Evolutionary conservation across 2,113 vertebrate species (phyloP).

Genomic region (Odobenus rosmarus): DNA sequence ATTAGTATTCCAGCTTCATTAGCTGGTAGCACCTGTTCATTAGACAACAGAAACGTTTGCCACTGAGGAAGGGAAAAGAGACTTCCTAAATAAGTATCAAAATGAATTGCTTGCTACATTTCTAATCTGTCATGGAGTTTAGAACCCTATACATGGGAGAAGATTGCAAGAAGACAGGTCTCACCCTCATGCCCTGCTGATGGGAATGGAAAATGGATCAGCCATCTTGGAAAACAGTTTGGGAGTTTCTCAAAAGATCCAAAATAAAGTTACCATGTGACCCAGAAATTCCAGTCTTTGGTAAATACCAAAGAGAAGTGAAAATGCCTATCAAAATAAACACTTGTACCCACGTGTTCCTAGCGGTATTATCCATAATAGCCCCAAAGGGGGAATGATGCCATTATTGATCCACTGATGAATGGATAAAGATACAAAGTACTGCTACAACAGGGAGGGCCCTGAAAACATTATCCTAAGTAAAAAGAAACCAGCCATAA

Average conservation of each 20-base stretch:
- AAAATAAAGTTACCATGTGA: not conserved
- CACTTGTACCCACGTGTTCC: not conserved
- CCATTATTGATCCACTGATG: not conserved
- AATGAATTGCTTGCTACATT: not conserved
- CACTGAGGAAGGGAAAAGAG: not conserved
- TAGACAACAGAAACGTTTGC: conserved; percentile 19
- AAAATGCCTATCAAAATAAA: not conserved
- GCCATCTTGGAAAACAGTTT: not conserved
- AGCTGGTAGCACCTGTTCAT: not conserved
- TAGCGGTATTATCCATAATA: not conserved
- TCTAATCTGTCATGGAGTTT: not conserved
- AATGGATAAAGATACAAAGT: not conserved
- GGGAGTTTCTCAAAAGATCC: not conserved
- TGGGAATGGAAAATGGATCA: not conserved
- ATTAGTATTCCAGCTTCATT: not conserved
- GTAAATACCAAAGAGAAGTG: not conserved
- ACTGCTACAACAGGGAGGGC: not conserved
- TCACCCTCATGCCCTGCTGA: not conserved
- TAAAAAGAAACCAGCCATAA: not conserved
- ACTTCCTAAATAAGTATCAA: not conserved
- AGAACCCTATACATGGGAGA: not conserved
- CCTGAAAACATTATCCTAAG: not conserved
- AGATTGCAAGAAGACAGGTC: not conserved
- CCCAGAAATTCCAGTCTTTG: not conserved
- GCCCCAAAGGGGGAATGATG: not conserved